These are phyloP conservation scores for Alouatta palliata DNA, from an alignment of 2,113 vertebrate genomes.

Conservation along the genomic window DNA sequence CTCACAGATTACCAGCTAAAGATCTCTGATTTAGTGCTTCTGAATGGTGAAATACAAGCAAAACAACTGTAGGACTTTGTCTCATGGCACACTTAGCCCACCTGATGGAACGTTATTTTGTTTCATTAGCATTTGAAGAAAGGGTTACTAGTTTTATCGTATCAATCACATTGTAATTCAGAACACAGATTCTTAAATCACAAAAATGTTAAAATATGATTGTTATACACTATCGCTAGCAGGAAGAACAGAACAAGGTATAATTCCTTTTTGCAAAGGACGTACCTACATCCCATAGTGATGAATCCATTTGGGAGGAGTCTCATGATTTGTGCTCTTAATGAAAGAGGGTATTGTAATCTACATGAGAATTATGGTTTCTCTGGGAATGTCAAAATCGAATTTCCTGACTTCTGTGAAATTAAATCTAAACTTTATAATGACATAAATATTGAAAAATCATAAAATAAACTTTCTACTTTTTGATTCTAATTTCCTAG, in stretches of 20 bases:
- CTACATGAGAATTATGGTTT: background rate
- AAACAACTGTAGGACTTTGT: background rate
- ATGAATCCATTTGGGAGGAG: background rate
- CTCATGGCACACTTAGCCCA: background rate
- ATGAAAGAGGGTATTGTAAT: background rate
- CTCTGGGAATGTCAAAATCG: slow-evolving; percentile 28
- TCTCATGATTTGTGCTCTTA: background rate
- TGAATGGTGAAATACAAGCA: background rate
- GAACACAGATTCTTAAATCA: background rate
- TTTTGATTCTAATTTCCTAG: slow-evolving; percentile 55
- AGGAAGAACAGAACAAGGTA: background rate
- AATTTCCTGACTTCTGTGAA: slow-evolving; percentile 49
- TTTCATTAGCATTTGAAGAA: background rate
- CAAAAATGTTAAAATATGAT: background rate
- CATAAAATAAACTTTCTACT: slow-evolving; percentile 24
- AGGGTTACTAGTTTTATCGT: background rate
- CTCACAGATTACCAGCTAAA: background rate
- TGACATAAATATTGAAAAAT: background rate
- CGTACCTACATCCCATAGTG: background rate
- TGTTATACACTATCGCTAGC: background rate
- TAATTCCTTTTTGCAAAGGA: background rate
- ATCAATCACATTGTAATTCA: background rate
- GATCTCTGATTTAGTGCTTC: background rate
- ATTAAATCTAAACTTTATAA: slow-evolving; percentile 47
- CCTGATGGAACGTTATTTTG: background rate